A percentile compares a stretch with the other conserved stretches of the same genome.
Evolutionary conservation across 2,797 vertebrate species (phyloP).

Genomic region (Labroides dimidiatus): DNA sequence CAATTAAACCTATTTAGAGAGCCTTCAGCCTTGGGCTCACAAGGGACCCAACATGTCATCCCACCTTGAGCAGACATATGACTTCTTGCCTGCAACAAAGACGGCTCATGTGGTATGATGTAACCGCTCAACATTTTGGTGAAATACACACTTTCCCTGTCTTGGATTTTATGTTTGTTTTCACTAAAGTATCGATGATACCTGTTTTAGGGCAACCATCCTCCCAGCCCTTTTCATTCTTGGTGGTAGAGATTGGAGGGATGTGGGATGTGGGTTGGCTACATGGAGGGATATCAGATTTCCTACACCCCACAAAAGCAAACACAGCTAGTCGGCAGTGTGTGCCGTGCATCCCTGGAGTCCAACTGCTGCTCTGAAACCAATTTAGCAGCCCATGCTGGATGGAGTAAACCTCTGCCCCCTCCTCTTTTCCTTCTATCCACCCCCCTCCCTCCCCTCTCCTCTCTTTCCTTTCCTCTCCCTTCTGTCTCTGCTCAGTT

Average conservation of each 20-base stretch:
- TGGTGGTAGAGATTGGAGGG: constrained; percentile 69
- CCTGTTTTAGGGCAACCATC: constrained; percentile 57
- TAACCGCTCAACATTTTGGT: constrained; percentile 55
- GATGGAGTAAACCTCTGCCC: constrained; percentile 82
- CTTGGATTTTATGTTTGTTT: constrained; percentile 53
- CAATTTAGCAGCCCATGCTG: constrained; percentile 85
- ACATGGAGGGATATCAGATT: constrained; percentile 73
- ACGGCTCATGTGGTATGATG: constrained; percentile 64
- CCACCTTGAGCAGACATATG: constrained; percentile 66
- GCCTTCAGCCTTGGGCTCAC: constrained; percentile 71
- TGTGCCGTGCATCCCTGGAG: constrained; percentile 79
- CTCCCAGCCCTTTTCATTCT: constrained; percentile 59
- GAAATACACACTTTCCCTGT: constrained; percentile 63
- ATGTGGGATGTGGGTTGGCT: constrained; percentile 74
- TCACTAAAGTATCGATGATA: constrained; percentile 59
- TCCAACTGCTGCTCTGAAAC: constrained; percentile 87
- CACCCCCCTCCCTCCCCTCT: constrained; percentile 34
- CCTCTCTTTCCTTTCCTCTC: constrained; percentile 46
- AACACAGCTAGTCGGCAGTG: constrained; percentile 77
- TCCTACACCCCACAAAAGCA: constrained; percentile 80
- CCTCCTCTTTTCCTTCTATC: constrained; percentile 62
- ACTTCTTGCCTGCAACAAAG: constrained; percentile 68
- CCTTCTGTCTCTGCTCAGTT: constrained; percentile 68
- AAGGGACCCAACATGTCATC: constrained; percentile 71
- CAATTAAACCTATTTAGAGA: constrained; percentile 81